Base-by-base conservation (phyloP, 35 echinoderm and acorn worm genomes). In the Acanthaster planci region DNA sequence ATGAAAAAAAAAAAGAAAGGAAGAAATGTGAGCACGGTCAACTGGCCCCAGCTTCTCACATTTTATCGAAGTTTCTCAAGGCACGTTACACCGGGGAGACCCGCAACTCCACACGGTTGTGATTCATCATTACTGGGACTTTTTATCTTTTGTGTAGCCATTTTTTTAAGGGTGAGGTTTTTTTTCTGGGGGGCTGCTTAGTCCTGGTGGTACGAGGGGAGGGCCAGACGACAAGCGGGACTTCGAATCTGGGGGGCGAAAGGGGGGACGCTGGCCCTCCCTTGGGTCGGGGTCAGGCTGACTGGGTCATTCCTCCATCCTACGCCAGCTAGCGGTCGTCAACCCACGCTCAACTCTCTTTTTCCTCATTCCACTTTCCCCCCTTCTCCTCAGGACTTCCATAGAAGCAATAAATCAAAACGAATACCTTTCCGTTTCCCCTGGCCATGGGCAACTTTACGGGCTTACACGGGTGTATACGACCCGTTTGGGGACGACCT, bases 111-210 rank as follows among this genome's bases (percentile, higher is more conserved):
- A 47, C 4, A 47, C 10, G 64, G 30, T 26, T 72, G 8, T 34
- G 64, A 72, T 72, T 72, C 64, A 72, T 72, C 64, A 72, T 72
- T 29, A 72, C 14, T 72, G 64, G 22, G 64, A 72, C 64, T 31
- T 72, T 26, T 72, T 27, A 31, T 27, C 34, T 34, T 72, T 31
- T 47, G 42, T 47, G 42, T 47, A 6, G 42, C 42, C 12, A 47
- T 47, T 47, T 47, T 12, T 47, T 47, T 47, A 4, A 6, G 4
- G 4, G 4, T 47, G 42, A 12, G 4, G 12, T 6, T 12, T 47
- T 12, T 47, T 47, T 47, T 47, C 12, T 47, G 42, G 42, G 18
- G 18, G 64, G 30, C 64, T 72, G 26, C 27, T 59, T 18, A 26
- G 23, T 35, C 64, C 12, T 31, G 23, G 34, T 19, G 64, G 64